Conservation (phyloP, 1,140 invertebrate species). For the Rhopalosiphum padi region DNA sequence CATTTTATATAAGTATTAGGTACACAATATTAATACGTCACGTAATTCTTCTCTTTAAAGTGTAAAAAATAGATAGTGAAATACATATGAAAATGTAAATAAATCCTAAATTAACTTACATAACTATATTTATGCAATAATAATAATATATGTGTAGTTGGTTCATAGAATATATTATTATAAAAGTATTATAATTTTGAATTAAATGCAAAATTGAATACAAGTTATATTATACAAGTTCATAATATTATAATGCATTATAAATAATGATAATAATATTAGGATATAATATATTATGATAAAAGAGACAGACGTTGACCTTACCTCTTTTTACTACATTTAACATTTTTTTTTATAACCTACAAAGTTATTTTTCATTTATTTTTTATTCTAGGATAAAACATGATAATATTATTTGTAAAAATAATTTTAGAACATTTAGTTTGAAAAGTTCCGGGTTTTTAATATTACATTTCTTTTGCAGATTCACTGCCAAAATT, state of each 20-base stretch:
- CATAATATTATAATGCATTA: too few relatives aligned
- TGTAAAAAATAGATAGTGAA: background rate
- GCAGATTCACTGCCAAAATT: conserved; percentile 33
- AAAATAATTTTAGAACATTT: conserved; percentile 25
- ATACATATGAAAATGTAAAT: too few relatives aligned
- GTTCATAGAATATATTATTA: too few relatives aligned
- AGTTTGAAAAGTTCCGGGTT: conserved; percentile 8
- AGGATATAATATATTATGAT: background rate
- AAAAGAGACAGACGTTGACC: background rate
- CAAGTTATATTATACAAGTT: too few relatives aligned
- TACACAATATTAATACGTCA: background rate
- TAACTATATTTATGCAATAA: background rate
- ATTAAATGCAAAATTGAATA: too few relatives aligned
- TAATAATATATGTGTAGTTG: too few relatives aligned
- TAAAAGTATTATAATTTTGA: too few relatives aligned
- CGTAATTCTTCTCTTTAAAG: background rate
- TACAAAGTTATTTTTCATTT: background rate
- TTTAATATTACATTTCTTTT: conserved; percentile 31
- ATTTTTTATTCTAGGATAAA: background rate
- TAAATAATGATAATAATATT: too few relatives aligned
- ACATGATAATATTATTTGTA: background rate
- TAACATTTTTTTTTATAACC: background rate
- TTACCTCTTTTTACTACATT: background rate
- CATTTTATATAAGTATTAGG: background rate
- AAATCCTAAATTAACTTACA: background rate